Evolutionary conservation across 2,888 invertebrate species (phyloP).

Genomic region (Calameuta idolon): DNA sequence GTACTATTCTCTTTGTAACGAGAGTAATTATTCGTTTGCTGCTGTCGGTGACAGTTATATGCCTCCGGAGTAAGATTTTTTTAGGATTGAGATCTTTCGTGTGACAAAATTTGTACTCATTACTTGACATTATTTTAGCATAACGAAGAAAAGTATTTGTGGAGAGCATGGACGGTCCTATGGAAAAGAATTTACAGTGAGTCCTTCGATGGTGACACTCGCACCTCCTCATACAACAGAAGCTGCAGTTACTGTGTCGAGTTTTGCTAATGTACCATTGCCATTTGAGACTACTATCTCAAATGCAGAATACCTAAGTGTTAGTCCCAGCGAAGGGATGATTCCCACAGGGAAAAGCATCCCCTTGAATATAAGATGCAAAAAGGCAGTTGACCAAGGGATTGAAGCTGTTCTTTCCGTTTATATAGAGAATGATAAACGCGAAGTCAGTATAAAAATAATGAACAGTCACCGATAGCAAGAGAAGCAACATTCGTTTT

Average conservation of each 20-base stretch:
- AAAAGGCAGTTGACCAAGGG: slow-evolving; percentile 38
- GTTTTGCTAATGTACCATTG: slow-evolving; percentile 43
- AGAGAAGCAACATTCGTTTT: slow-evolving; percentile 3
- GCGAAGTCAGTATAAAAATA: slow-evolving; percentile 38
- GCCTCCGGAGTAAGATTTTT: slow-evolving; percentile 43
- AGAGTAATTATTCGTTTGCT: slow-evolving; percentile 50
- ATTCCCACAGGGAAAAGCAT: slow-evolving; percentile 48
- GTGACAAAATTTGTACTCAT: neutral
- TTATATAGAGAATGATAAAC: slow-evolving; percentile 49
- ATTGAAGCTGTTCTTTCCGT: slow-evolving; percentile 45
- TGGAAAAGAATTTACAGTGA: slow-evolving; percentile 41
- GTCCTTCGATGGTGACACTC: slow-evolving; percentile 39
- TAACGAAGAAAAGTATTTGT: slow-evolving; percentile 6
- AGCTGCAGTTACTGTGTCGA: slow-evolving; percentile 44
- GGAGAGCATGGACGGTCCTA: slow-evolving; percentile 15
- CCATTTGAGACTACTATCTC: slow-evolving; percentile 50
- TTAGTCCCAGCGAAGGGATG: slow-evolving; percentile 52
- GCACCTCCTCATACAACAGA: slow-evolving; percentile 44
- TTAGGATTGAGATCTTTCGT: neutral
- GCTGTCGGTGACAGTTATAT: slow-evolving; percentile 55
- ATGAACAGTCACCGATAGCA: slow-evolving; percentile 2
- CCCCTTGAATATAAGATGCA: slow-evolving; percentile 48
- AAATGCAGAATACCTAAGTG: slow-evolving; percentile 40
- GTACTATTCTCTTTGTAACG: slow-evolving; percentile 60
- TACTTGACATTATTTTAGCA: slow-evolving; percentile 4